Base-by-base conservation (phyloP, 1,140 invertebrate genomes). In the Drosophila sechellia region DNA sequence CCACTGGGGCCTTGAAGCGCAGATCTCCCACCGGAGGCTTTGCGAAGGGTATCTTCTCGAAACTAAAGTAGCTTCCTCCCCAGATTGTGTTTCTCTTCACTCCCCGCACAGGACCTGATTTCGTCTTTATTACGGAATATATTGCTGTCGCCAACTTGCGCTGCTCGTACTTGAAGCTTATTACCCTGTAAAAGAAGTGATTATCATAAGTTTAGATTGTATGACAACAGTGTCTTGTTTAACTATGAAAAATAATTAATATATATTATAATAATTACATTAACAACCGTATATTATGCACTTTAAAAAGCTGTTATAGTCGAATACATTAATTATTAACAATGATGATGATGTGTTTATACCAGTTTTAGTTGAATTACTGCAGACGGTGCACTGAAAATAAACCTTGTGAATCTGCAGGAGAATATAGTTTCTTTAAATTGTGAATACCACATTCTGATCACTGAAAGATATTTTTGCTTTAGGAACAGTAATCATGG, bases 21-120 rank as follows among this genome's bases (percentile, higher is more conserved):
- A 96, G 87, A 13, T 94, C 92, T 1, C 94, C 95, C 6, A 96
- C n/a, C 0, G 96, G 96, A 0, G 96, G 95, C 85, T 95, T 94
- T 2, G 95, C 96, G 83, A 94, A 96, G 0, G 96, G 96, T 64
- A 96, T 95, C 4, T 95, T 95, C 70, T 94, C 93, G 66, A 94
- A 94, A 42, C 91, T 92, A 55, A 83, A 86, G 72, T 92, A 93
- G 25, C 70, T 60, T 53, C 64, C 78, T 10, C 91, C 92, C 73
- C 84, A 89, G n/a, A 81, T 73, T 0, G 91, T 89, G 35, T 79
- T 75, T 11, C 85, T 52, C 35, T 90, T 87, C 5, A 79, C 74
- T 5, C 92, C 92, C 5, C 87, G 77, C 17, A 92, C 77, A 0
- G 59, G 20, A 13, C 90, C 90, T 27, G 83, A 57, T 17, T 64